Evolutionary conservation across 2,888 invertebrate genomes (phyloP), one percentile per base, ranked within the genome.

Genomic region (Hemicrepidius hirtus): DNA sequence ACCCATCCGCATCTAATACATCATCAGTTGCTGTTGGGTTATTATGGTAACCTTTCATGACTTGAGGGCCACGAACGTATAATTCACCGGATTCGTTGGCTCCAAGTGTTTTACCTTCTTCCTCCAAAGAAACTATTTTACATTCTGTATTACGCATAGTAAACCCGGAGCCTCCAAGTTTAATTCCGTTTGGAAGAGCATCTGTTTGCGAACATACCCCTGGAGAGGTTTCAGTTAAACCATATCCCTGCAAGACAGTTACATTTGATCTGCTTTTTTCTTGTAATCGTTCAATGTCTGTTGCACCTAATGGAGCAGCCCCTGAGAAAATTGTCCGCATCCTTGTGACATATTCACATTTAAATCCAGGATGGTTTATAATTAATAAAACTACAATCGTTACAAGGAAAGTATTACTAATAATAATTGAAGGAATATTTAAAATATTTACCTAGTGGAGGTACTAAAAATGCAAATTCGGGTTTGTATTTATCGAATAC

Each of bases 371-470:
- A 83, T 91, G 88, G 71, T 91, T 89, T 0, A 90, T 90, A 86
- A 96, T 88, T 78, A 94, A 91, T 18, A 95, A 84, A 3, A 91
- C 92, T 92, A 86, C 4, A 92, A 88, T n/a, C n/a, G 5, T 10
- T n/a, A 40, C n/a, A n/a, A n/a, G n/a, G n/a, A n/a, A n/a, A n/a
- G n/a, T n/a, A n/a, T n/a, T n/a, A n/a, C n/a, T n/a, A n/a, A n/a
- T n/a, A n/a, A n/a, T n/a, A n/a, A n/a, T n/a, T n/a, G n/a, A n/a
- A n/a, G n/a, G n/a, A n/a, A n/a, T n/a, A n/a, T 37, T 7, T 10
- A 53, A 53, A n/a, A n/a, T n/a, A n/a, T n/a, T n/a, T 84, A 92
- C 92, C 90, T 69, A 97, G 90, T 13, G 96, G 96, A 3, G 97
- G 96, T 6, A 95, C 96, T 3, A 93, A 84, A 77, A 93, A 92